Base-by-base conservation (phyloP, 2,888 invertebrate species). In the Diachrysia chrysitis region DNA sequence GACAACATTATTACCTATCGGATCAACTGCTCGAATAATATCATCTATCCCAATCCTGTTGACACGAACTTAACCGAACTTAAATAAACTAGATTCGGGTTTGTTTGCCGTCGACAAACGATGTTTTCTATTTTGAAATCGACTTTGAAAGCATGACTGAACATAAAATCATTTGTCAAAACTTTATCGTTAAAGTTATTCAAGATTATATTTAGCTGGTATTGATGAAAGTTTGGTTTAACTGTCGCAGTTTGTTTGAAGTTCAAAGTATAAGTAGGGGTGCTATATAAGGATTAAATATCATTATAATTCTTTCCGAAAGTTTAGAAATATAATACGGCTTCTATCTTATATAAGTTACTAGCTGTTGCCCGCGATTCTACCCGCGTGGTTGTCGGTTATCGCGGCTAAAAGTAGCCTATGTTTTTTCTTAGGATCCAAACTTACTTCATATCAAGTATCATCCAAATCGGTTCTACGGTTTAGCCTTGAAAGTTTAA, bases 121-220 rank as follows among this genome's bases (percentile, higher is more conserved):
- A 42, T 42, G 42, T 42, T 42, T 42, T 42, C 42, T 14, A 42
- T 42, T 42, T 42, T 6, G 42, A 42, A 25, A 42, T 42, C 42
- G 42, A 42, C 42, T 42, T 42, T 7, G 42, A 16, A n/a, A n/a
- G 37, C 37, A 16, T 37, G 37, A 37, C 37, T 37, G 37, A 37
- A 42, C 42, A 42, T 42, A 42, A 42, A 42, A 42, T 42, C 42
- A 42, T n/a, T 37, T 5, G 42, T 42, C 42, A n/a, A 42, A 42
- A 42, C 42, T 42, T 42, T n/a, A n/a, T n/a, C 42, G 7, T n/a
- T n/a, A 5, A 6, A 42, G 42, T 42, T 42, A 5, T 16, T 42
- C 6, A n/a, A 42, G 42, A 42, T 42, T 42, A 42, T 42, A 42
- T 42, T n/a, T 42, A 42, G 42, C 0, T 42, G 7, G 16, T n/a